Evolutionary conservation across 2,888 invertebrate species (phyloP).

Genomic region (Meteorus cinctellus): DNA sequence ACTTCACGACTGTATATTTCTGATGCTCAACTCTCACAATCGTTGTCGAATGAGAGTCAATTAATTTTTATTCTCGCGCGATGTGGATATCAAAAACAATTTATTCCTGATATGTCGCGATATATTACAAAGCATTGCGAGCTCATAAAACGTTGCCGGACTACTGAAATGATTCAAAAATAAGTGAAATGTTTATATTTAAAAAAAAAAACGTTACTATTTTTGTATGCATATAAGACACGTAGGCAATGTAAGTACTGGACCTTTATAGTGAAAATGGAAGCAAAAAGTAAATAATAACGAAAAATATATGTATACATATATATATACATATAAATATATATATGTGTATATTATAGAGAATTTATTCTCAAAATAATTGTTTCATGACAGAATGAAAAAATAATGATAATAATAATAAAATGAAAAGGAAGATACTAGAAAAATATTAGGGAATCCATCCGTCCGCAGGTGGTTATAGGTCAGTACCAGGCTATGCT

Average conservation of each 20-base stretch:
- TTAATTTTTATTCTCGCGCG: conserved; percentile 15
- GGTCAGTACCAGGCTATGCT: conserved; percentile 74
- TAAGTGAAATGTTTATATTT: conserved; percentile 56
- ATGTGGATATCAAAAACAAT: background rate
- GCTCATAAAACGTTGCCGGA: conserved; percentile 53
- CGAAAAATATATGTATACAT: conserved; percentile 45
- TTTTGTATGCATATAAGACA: conserved; percentile 67
- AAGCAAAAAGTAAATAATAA: conserved; percentile 45
- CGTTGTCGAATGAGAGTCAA: background rate
- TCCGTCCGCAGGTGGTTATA: conserved; percentile 73
- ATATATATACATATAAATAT: conserved; percentile 38
- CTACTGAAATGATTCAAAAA: conserved; percentile 50
- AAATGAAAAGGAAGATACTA: conserved; percentile 38
- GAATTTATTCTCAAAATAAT: background rate
- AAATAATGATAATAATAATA: conserved; percentile 43
- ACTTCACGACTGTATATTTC: conserved; percentile 3
- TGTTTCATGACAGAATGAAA: conserved; percentile 13
- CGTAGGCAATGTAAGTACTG: conserved; percentile 69
- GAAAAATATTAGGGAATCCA: conserved; percentile 60
- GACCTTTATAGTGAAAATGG: conserved; percentile 63
- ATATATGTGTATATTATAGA: conserved; percentile 42
- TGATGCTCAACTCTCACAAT: conserved; percentile 9
- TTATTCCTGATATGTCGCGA: conserved; percentile 2
- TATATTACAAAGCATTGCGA: conserved; percentile 52
- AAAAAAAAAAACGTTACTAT: conserved; percentile 63